These are phyloP conservation scores for Apomyelois bistriatella DNA, from an alignment of 2,888 invertebrate species.

Conservation along the genomic window DNA sequence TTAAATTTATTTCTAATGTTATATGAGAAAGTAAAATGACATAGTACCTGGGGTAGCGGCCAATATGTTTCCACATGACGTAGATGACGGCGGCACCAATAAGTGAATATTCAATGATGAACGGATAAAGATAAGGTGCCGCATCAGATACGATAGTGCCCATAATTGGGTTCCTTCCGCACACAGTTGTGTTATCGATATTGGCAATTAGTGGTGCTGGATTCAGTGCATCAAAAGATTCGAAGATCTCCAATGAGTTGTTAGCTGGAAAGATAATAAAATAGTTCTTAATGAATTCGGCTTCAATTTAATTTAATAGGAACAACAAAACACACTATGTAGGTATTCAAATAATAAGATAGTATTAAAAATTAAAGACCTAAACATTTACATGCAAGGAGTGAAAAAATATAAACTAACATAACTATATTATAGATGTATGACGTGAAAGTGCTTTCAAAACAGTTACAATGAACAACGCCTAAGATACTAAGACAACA, in stretches of 20 bases:
- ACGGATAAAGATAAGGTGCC: slow-evolving; percentile 96
- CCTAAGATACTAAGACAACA: slow-evolving; percentile 34
- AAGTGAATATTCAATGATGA: slow-evolving; percentile 96
- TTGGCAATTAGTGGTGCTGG: slow-evolving; percentile 81
- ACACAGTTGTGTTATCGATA: slow-evolving; percentile 81
- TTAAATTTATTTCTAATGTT: background rate
- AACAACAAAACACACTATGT: no score
- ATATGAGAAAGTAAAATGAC: background rate
- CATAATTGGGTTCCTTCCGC: slow-evolving; percentile 93
- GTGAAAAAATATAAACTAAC: background rate
- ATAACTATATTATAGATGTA: background rate
- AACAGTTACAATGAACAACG: slow-evolving; percentile 25
- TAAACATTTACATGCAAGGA: slow-evolving; percentile 15
- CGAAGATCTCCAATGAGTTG: slow-evolving; percentile 70
- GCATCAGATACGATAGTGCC: slow-evolving; percentile 95
- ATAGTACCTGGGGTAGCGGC: slow-evolving; percentile 88
- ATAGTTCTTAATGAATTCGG: background rate
- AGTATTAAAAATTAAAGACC: slow-evolving; percentile 1
- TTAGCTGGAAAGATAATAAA: slow-evolving; percentile 50
- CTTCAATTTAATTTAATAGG: no score
- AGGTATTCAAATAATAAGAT: no score
- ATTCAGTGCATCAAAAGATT: slow-evolving; percentile 80
- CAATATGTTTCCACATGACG: slow-evolving; percentile 98
- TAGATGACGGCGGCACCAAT: slow-evolving; percentile 97
- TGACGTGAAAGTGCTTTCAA: slow-evolving; percentile 18